phyloP scores from a whole-genome alignment of 2,888 invertebrate species.

The Choristoneura rosaceana region DNA sequence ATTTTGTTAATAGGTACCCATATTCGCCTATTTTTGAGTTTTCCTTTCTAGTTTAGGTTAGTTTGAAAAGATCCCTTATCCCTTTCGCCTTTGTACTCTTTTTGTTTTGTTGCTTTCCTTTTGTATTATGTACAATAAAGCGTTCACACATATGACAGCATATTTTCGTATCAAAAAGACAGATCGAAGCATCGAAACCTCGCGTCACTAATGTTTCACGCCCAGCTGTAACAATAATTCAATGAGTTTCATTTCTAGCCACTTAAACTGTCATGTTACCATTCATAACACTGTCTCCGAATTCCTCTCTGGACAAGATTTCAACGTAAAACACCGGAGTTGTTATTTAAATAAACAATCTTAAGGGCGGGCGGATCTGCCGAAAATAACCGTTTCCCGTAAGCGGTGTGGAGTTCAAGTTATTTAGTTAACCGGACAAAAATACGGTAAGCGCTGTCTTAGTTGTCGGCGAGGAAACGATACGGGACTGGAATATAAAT shows the following conservation, averaged over 20 bases:
- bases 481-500: not conserved
- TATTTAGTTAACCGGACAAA: slow-evolving; percentile 29
- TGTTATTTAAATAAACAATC: slow-evolving; percentile 38
- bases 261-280: slow-evolving; percentile 9
- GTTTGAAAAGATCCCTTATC: too few relatives aligned
- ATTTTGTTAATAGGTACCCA: too few relatives aligned
- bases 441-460: slow-evolving; percentile 27
- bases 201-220: not conserved
- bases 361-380: slow-evolving; percentile 35
- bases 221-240: not conserved
- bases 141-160: too few relatives aligned
- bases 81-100: too few relatives aligned
- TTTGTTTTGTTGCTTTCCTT: too few relatives aligned
- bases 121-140: too few relatives aligned
- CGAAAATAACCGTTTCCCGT: slow-evolving; percentile 37
- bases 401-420: slow-evolving; percentile 22
- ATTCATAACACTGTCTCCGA: not conserved
- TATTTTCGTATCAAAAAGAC: not conserved
- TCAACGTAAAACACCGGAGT: slow-evolving; percentile 22
- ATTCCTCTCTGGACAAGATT: slow-evolving; percentile 21
- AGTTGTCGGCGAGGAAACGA: not conserved
- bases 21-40: too few relatives aligned
- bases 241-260: not conserved
- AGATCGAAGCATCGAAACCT: not conserved
- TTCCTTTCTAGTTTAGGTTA: too few relatives aligned